Conservation (phyloP, 1,140 invertebrate genomes). For the Heliothis subflexa region DNA sequence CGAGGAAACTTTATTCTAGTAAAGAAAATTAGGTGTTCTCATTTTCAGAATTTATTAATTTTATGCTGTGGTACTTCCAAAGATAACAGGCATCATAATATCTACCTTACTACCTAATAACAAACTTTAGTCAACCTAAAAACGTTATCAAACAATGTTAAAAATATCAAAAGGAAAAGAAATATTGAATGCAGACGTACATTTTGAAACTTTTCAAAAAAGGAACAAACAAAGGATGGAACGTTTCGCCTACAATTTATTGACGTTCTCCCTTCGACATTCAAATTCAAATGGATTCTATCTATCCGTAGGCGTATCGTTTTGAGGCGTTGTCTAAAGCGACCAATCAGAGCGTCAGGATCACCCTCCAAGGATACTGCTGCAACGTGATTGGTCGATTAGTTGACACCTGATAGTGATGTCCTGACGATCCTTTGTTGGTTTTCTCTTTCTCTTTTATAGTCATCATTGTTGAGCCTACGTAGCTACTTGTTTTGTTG, state of each 20-base stretch:
- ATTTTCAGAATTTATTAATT: too few species aligned
- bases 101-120: too few species aligned
- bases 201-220: not conserved
- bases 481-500: not conserved
- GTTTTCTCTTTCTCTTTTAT: conserved; percentile 58
- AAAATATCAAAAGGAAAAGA: not conserved
- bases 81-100: too few species aligned
- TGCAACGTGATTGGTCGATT: conserved; percentile 66
- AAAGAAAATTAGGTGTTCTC: too few species aligned
- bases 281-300: conserved; percentile 71
- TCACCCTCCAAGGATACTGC: conserved; percentile 76
- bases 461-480: not conserved
- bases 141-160: not conserved
- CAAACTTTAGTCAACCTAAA: not conserved
- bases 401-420: conserved; percentile 62
- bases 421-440: conserved; percentile 68
- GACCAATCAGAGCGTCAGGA: conserved; percentile 74
- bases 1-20: too few species aligned
- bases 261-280: conserved; percentile 69
- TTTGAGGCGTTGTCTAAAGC: conserved; percentile 75
- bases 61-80: too few species aligned
- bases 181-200: not conserved
- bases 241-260: conserved; percentile 35
- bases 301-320: conserved; percentile 70
- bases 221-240: not conserved